phyloP scores from a whole-genome alignment of 2,113 vertebrate genomes.

The Strigops habroptila region DNA sequence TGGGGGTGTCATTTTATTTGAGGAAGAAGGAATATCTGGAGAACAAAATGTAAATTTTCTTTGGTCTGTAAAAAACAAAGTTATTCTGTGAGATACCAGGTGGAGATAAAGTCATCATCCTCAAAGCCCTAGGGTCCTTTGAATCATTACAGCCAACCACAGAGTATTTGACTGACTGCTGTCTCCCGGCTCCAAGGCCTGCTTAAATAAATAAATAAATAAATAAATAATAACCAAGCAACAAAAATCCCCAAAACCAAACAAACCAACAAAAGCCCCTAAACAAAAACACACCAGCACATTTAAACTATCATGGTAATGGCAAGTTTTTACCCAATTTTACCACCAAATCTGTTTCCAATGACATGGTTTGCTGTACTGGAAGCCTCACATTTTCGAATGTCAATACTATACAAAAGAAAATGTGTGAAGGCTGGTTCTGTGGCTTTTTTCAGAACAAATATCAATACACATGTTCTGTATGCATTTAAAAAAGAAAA shows the following conservation, averaged over 20 bases:
- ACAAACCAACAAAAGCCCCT: background rate
- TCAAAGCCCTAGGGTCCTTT: background rate
- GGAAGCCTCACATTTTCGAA: background rate
- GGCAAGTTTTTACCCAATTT: background rate
- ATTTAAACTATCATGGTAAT: background rate
- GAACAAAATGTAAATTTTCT: conserved; percentile 77
- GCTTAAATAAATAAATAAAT: background rate
- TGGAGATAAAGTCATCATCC: background rate
- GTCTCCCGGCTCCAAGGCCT: background rate
- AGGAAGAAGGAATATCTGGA: conserved; percentile 73
- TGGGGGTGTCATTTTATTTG: conserved; percentile 64
- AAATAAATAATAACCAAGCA: background rate
- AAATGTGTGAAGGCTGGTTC: background rate
- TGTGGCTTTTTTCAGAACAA: background rate
- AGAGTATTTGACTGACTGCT: background rate
- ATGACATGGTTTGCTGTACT: background rate
- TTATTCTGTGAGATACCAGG: background rate
- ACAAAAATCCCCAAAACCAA: background rate
- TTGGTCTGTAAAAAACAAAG: conserved; percentile 71
- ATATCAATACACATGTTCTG: background rate
- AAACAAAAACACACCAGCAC: background rate
- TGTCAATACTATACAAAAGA: background rate
- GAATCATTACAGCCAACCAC: background rate
- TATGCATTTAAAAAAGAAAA: background rate
- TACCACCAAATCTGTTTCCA: background rate